These are phyloP conservation scores for Drosophila lini DNA, from an alignment of 1,140 invertebrate species.

Conservation along the genomic window DNA sequence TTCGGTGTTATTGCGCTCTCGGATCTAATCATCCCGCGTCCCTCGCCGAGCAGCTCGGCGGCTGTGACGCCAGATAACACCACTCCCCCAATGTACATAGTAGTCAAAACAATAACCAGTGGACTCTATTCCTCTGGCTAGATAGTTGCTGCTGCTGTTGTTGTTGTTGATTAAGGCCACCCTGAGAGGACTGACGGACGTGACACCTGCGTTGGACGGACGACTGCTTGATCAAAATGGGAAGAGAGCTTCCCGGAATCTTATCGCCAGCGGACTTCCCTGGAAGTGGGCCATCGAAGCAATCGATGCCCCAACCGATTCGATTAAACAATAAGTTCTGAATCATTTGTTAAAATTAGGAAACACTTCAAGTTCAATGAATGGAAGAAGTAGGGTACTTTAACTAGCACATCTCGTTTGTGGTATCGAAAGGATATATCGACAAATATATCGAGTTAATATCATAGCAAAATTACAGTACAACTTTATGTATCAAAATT, in stretches of 20 bases:
- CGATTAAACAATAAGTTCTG: slow-evolving; percentile 30
- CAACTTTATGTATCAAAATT: too few relatives aligned
- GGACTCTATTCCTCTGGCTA: neutral
- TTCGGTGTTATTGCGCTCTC: slow-evolving; percentile 45
- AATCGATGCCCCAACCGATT: slow-evolving; percentile 15
- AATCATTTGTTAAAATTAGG: slow-evolving; percentile 36
- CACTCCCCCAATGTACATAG: neutral
- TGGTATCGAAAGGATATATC: too few relatives aligned
- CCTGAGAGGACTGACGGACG: slow-evolving; percentile 1
- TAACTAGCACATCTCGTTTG: neutral
- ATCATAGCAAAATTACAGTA: too few relatives aligned
- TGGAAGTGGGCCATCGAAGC: slow-evolving; percentile 44
- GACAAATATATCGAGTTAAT: too few relatives aligned
- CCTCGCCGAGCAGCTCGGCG: slow-evolving; percentile 1
- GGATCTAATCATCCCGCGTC: slow-evolving; percentile 42
- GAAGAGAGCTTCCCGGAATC: slow-evolving; percentile 49
- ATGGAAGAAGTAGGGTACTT: neutral
- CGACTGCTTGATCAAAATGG: slow-evolving; percentile 8
- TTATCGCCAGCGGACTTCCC: slow-evolving; percentile 65
- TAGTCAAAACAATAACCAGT: slow-evolving; percentile 14
- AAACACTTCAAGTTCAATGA: slow-evolving; percentile 10
- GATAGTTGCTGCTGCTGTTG: neutral
- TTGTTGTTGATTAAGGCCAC: slow-evolving; percentile 7
- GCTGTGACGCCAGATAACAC: slow-evolving; percentile 30
- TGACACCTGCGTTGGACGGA: slow-evolving; percentile 11